These are phyloP conservation scores for Holocentrus rufus DNA, from an alignment of 2,797 vertebrate species.

Conservation along the genomic window DNA sequence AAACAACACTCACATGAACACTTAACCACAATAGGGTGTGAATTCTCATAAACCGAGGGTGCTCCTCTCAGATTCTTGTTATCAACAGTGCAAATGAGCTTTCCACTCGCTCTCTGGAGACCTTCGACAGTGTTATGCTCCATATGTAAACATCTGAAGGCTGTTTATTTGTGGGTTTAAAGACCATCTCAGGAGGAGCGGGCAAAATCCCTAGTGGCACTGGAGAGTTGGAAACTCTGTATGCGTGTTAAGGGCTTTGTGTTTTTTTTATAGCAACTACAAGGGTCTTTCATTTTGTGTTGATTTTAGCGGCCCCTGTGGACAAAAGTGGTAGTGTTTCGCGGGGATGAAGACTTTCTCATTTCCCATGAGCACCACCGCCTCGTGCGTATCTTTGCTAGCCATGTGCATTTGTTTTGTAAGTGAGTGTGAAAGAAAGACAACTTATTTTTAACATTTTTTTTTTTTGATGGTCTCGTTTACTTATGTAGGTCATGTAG, in stretches of 20 bases:
- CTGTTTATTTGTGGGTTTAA: slow-evolving; percentile 72
- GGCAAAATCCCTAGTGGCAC: slow-evolving; percentile 53
- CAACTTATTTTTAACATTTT: no score
- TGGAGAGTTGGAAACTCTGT: not conserved
- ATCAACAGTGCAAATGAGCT: slow-evolving; percentile 64
- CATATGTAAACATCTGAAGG: slow-evolving; percentile 75
- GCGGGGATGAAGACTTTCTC: no score
- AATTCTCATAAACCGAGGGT: slow-evolving; percentile 30
- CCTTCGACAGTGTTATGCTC: slow-evolving; percentile 37
- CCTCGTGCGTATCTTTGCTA: no score
- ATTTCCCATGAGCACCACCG: no score
- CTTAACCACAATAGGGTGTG: not conserved
- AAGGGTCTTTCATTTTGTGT: no score
- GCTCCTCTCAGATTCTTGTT: slow-evolving; percentile 47
- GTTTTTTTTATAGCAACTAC: slow-evolving; percentile 6
- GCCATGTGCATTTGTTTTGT: no score
- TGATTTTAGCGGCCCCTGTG: no score
- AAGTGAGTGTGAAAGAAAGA: no score
- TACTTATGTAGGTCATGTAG: no score
- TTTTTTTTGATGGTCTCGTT: no score
- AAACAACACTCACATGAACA: not conserved
- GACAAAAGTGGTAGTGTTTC: no score
- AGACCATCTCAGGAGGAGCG: slow-evolving; percentile 56
- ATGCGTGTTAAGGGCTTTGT: slow-evolving; percentile 41
- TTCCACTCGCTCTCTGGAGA: slow-evolving; percentile 49